Percentiles rank a stretch among this genome's conserved stretches.
phyloP scores from a whole-genome alignment of 2,113 vertebrate genomes.

The Nyctereutes procyonoides region DNA sequence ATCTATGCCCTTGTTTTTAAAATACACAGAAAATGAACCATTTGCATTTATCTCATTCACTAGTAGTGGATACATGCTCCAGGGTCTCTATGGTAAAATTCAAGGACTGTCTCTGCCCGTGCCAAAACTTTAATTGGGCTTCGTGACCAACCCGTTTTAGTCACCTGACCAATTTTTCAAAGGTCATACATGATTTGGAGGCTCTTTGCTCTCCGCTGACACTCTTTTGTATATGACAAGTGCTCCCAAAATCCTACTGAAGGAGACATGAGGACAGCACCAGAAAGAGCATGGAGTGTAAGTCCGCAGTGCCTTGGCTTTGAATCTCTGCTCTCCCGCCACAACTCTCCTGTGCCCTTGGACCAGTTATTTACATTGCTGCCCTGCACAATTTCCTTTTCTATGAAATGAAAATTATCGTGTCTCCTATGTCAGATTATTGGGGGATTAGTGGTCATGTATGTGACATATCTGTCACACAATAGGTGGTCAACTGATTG shows the following conservation, averaged over 20 bases:
- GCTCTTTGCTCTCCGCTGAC: not conserved
- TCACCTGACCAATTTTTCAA: not conserved
- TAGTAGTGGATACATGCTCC: not conserved
- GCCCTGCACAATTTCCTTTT: not conserved
- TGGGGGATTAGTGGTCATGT: not conserved
- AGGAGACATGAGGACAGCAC: accelerated
- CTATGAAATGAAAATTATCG: not conserved
- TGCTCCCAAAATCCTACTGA: not conserved
- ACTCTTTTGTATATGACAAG: not conserved
- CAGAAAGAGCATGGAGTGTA: accelerated
- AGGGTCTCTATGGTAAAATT: not conserved
- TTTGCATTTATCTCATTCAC: not conserved
- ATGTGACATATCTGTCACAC: not conserved
- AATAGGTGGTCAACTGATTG: not conserved
- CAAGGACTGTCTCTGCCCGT: not conserved
- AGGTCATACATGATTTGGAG: not conserved
- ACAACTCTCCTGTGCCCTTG: not conserved
- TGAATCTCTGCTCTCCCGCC: not conserved
- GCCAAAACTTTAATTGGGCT: not conserved
- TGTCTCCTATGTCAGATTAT: not conserved
- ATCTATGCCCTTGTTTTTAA: not conserved
- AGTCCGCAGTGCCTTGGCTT: not conserved
- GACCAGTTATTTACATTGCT: accelerated
- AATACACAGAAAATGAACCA: not conserved
- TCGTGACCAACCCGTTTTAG: not conserved